phyloP scores from a whole-genome alignment of 1,140 invertebrate species.

The Apolygus lucorum region DNA sequence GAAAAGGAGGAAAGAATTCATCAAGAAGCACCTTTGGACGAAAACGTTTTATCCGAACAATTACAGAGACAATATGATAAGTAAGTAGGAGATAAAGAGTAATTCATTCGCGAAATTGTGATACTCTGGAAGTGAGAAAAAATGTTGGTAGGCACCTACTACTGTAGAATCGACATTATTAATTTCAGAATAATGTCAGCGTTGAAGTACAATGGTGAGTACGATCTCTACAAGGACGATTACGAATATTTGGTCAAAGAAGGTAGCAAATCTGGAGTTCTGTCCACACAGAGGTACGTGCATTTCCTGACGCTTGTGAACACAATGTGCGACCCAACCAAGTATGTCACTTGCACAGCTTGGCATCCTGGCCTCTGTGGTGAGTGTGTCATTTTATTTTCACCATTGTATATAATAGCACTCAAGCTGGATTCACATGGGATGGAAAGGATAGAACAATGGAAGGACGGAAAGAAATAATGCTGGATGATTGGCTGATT shows the following conservation, averaged over 20 bases:
- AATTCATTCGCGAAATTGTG: too few relatives aligned
- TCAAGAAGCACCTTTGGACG: not conserved
- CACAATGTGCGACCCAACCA: conserved; percentile 47
- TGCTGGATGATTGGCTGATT: too few relatives aligned
- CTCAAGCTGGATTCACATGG: too few relatives aligned
- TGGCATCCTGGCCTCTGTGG: conserved; percentile 58
- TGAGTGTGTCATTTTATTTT: too few relatives aligned
- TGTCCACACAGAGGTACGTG: conserved; percentile 39
- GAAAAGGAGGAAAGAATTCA: conserved; percentile 10
- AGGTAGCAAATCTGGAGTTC: conserved; percentile 36
- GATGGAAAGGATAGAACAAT: too few relatives aligned
- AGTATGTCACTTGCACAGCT: conserved; percentile 52
- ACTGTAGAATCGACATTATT: too few relatives aligned
- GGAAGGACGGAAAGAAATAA: too few relatives aligned
- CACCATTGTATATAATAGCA: too few relatives aligned
- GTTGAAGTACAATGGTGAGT: conserved; percentile 36
- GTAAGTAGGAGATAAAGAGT: too few relatives aligned
- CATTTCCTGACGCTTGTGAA: conserved; percentile 54
- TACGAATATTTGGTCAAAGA: conserved; percentile 45
- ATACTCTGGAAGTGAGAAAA: too few relatives aligned
- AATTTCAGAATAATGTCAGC: conserved; percentile 26
- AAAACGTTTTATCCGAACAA: not conserved
- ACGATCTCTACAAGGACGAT: conserved; percentile 57
- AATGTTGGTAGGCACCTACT: too few relatives aligned
- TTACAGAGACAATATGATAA: not conserved